Evolutionary conservation across 92 coral and sea anemone species (phyloP).

Genomic region (Actinernus sp.): DNA sequence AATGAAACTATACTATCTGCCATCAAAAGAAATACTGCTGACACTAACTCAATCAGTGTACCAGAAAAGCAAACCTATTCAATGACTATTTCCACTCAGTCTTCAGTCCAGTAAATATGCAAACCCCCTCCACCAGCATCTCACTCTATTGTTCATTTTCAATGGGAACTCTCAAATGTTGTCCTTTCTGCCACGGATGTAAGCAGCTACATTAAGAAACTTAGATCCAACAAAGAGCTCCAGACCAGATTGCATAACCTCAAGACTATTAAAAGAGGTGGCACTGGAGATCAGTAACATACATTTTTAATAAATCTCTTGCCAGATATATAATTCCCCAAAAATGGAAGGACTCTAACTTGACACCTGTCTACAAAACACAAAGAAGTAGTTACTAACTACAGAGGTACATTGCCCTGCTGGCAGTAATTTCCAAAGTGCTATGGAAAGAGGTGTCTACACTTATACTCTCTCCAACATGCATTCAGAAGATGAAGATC

Average conservation of each 20-base stretch:
- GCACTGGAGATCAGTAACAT: not conserved
- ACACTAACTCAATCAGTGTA: no score
- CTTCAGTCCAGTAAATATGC: no score
- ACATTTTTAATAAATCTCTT: not conserved
- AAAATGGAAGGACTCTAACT: constrained; percentile 21
- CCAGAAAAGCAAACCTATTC: no score
- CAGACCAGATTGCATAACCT: constrained; percentile 18
- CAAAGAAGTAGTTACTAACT: constrained; percentile 41
- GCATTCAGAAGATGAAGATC: no score
- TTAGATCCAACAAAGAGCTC: constrained; percentile 9
- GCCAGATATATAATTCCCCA: no score
- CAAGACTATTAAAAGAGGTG: constrained; percentile 1
- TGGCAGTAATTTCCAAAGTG: constrained; percentile 32
- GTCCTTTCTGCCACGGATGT: not conserved
- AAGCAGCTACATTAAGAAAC: not conserved
- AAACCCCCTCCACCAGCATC: no score
- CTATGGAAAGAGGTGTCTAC: constrained; percentile 17
- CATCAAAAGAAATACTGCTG: no score
- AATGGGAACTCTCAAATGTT: no score
- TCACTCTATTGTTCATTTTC: no score
- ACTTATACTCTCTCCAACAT: no score
- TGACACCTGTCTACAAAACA: constrained; percentile 39
- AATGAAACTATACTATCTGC: no score
- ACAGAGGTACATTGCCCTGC: constrained; percentile 35
- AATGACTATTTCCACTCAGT: no score